A percentile compares a stretch with the other conserved stretches of the same genome.
phyloP scores from a whole-genome alignment of 2,797 vertebrate species.

The Molossus molossus region DNA sequence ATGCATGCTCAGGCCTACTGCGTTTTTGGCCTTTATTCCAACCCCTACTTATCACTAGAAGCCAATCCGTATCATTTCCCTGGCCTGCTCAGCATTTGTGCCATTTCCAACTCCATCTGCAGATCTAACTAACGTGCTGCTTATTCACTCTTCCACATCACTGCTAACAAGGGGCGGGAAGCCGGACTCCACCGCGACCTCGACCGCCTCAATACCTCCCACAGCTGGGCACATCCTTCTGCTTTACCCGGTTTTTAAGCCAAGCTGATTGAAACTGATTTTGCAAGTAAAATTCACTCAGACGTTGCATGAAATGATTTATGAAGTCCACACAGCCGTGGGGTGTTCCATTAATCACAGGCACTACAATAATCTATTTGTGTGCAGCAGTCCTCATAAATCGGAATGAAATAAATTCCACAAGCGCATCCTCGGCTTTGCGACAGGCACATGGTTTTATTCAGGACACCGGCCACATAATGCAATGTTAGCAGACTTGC shows the following conservation, averaged over 20 bases:
- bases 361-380: constrained; percentile 87
- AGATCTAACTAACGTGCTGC: constrained; percentile 82
- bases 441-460: constrained; percentile 59
- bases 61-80: constrained; percentile 74
- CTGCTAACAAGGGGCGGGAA: constrained; percentile 68
- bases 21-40: constrained; percentile 55
- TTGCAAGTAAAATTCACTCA: constrained; percentile 86
- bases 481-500: constrained; percentile 73
- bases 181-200: constrained; percentile 23
- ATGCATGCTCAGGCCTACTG: background rate
- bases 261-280: constrained; percentile 84
- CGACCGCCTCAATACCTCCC: background rate
- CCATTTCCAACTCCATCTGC: constrained; percentile 85
- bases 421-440: constrained; percentile 74
- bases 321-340: constrained; percentile 84
- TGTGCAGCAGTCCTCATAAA: constrained; percentile 86
- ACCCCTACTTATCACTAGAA: constrained; percentile 64
- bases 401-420: constrained; percentile 85
- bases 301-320: constrained; percentile 85
- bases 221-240: constrained; percentile 61
- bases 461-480: constrained; percentile 59
- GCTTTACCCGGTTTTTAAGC: constrained; percentile 67
- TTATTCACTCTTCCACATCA: constrained; percentile 75
- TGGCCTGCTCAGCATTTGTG: constrained; percentile 70
- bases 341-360: constrained; percentile 86